Conservation (phyloP, 2,113 vertebrate species). For the Syngnathus scovelli region DNA sequence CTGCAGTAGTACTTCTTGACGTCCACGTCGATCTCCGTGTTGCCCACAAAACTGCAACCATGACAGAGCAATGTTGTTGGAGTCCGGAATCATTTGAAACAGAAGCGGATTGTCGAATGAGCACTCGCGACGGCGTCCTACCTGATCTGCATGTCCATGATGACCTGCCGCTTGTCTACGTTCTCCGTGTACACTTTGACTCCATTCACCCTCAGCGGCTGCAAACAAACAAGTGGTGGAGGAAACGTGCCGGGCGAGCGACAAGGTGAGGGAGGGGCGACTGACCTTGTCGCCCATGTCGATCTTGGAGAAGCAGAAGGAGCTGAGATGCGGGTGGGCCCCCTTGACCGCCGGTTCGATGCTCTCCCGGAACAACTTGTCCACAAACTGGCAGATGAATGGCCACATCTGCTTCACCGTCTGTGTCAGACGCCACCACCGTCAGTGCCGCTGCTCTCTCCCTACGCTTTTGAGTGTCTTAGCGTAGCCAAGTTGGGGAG, state of each 20-base stretch:
- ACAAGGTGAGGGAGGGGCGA: not conserved
- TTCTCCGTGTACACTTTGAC: slow-evolving; percentile 98
- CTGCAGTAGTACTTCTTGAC: slow-evolving; percentile 95
- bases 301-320: slow-evolving; percentile 92
- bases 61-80: too few species aligned
- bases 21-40: slow-evolving; percentile 91
- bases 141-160: slow-evolving; percentile 97
- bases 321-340: slow-evolving; percentile 84
- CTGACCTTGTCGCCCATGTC: slow-evolving; percentile 89
- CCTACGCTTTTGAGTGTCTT: not conserved
- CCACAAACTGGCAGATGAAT: slow-evolving; percentile 94
- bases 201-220: slow-evolving; percentile 93
- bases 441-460: not conserved
- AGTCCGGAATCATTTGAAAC: too few species aligned
- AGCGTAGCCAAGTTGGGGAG: not conserved
- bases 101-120: too few species aligned
- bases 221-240: slow-evolving; percentile 8
- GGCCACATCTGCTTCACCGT: slow-evolving; percentile 98
- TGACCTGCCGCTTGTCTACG: slow-evolving; percentile 94
- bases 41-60: slow-evolving; percentile 85
- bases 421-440: slow-evolving; percentile 51
- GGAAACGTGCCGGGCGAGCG: not conserved
- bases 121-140: slow-evolving; percentile 28
- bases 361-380: slow-evolving; percentile 91
- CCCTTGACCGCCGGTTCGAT: slow-evolving; percentile 90